A percentile compares a stretch with the other conserved stretches of the same genome.
Conservation (phyloP, 2,888 invertebrate species). For the Dendrolimus houi region DNA sequence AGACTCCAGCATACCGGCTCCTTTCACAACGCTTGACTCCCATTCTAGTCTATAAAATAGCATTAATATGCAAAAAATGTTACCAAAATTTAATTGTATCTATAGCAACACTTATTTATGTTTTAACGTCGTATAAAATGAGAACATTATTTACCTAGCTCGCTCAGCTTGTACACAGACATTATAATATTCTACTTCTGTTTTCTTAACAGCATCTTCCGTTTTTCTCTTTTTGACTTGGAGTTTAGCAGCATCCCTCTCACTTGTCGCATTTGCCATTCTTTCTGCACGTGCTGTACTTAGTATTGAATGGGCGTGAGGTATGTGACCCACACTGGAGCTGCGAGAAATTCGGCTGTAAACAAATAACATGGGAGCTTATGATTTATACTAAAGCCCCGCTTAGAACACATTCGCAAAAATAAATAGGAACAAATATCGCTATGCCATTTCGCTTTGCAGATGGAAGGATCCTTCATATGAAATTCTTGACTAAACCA, state of each 20-base stretch:
- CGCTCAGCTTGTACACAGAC: conserved; percentile 93
- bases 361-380: conserved; percentile 17
- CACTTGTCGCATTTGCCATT: conserved; percentile 46
- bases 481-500: no score
- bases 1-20: conserved; percentile 90
- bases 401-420: background rate
- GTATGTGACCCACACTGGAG: conserved; percentile 76
- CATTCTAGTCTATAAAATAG: conserved; percentile 83
- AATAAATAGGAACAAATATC: conserved; percentile 16
- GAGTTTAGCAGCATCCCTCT: conserved; percentile 83
- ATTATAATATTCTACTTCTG: conserved; percentile 95
- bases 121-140: no score
- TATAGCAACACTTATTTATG: no score
- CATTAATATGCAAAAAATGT: no score
- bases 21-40: conserved; percentile 92
- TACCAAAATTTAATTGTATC: no score
- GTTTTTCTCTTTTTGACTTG: conserved; percentile 93
- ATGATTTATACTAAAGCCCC: conserved; percentile 9
- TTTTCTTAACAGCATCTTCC: conserved; percentile 92
- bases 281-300: conserved; percentile 60
- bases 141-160: conserved; percentile 76
- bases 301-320: conserved; percentile 67
- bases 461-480: conserved; percentile 55
- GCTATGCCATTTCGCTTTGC: conserved; percentile 31
- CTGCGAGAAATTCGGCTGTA: conserved; percentile 67